phyloP scores from a whole-genome alignment of 2,797 vertebrate genomes.

The Ataeniobius toweri region DNA sequence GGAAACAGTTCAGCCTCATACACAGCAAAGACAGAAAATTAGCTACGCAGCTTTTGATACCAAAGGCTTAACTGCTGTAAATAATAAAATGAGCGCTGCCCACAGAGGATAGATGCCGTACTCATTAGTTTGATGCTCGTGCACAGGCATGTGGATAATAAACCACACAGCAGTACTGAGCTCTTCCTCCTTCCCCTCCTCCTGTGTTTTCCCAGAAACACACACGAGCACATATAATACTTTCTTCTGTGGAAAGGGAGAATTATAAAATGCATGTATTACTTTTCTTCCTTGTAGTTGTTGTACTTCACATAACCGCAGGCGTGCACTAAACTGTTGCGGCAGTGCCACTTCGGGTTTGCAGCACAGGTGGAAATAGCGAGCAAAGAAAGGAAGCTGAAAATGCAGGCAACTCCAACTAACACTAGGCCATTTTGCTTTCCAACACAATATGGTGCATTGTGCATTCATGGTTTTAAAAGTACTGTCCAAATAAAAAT shows the following conservation, averaged over 20 bases:
- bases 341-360: conserved; percentile 54
- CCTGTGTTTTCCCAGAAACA: neutral
- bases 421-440: neutral
- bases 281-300: neutral
- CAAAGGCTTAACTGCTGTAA: conserved; percentile 49
- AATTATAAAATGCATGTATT: neutral
- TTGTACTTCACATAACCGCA: conserved; percentile 3
- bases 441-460: neutral
- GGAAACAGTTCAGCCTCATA: conserved; percentile 18
- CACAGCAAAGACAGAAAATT: conserved; percentile 32
- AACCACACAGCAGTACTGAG: neutral
- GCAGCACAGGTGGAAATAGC: conserved; percentile 23
- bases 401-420: conserved; percentile 11
- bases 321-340: conserved; percentile 23
- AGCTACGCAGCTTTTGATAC: conserved; percentile 40
- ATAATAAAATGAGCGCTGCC: conserved; percentile 54
- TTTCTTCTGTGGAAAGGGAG: conserved; percentile 8
- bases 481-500: neutral
- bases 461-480: neutral
- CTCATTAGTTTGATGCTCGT: conserved; percentile 27
- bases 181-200: conserved; percentile 8
- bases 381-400: conserved; percentile 22
- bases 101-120: conserved; percentile 15
- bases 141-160: conserved; percentile 15
- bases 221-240: neutral